Evolutionary conservation across 2,113 vertebrate genomes (phyloP).

Genomic region (Nothocercus julius): DNA sequence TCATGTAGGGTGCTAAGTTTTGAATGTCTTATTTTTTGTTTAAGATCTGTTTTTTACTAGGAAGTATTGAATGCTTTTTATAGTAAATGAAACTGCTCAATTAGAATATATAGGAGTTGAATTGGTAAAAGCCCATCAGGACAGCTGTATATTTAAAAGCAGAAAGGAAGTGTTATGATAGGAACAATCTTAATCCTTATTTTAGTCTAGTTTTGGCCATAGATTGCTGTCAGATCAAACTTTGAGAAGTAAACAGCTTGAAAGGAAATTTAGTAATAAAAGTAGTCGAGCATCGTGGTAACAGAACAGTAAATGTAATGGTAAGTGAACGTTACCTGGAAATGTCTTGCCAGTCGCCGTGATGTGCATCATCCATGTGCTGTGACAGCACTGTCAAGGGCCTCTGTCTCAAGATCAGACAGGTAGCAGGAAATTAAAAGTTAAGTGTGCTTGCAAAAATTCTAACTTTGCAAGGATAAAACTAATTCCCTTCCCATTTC

Average conservation of each 20-base stretch:
- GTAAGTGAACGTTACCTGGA: neutral
- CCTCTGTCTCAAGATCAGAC: neutral
- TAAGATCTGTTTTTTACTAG: constrained; percentile 20
- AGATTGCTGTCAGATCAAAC: neutral
- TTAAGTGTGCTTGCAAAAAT: neutral
- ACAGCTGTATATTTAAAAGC: neutral
- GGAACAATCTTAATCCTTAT: neutral
- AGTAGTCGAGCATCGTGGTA: neutral
- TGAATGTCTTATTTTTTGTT: constrained; percentile 23
- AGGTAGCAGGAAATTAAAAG: neutral
- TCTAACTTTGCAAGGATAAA: neutral
- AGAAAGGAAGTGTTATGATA: constrained; percentile 10
- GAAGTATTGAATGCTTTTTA: constrained; percentile 36
- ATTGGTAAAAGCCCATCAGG: constrained; percentile 1
- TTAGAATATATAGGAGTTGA: constrained; percentile 48
- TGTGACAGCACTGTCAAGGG: neutral
- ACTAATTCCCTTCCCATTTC: constrained; percentile 3
- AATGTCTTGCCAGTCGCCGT: neutral
- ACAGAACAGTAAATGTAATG: neutral
- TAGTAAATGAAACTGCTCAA: constrained; percentile 51
- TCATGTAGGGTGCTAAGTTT: constrained; percentile 4
- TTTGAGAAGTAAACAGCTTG: neutral
- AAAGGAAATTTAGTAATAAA: neutral
- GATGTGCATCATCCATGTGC: fast-evolving
- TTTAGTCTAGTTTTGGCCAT: neutral